Conservation (phyloP, 2,797 vertebrate species). For the Melanotaenia pygmaea region DNA sequence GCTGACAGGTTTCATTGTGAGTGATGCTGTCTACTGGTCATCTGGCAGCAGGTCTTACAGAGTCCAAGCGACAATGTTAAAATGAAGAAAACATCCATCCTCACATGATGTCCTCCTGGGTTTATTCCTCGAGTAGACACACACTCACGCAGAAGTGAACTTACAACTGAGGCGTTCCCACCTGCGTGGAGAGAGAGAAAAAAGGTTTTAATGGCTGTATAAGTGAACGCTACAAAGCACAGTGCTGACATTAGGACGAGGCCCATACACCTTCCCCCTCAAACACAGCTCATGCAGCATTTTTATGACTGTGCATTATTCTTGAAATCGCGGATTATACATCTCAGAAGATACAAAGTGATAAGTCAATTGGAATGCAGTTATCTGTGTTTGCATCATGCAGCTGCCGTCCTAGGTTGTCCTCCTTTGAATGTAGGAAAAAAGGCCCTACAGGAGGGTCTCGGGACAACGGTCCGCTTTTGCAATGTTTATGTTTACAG, state of each 20-base stretch:
- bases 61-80: conserved; percentile 10
- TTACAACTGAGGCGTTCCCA: not conserved
- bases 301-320: not conserved
- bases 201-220: not conserved
- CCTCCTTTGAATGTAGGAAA: conserved; percentile 9
- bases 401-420: not conserved
- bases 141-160: not conserved
- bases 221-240: not conserved
- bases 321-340: rapidly evolving
- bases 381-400: not conserved
- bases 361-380: rapidly evolving
- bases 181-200: conserved; percentile 25
- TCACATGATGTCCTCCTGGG: conserved; percentile 7
- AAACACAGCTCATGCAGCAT: conserved; percentile 9
- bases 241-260: conserved; percentile 16
- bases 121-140: not conserved
- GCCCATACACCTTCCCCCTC: conserved; percentile 55
- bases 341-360: rapidly evolving
- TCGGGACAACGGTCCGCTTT: conserved; percentile 45
- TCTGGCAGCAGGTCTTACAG: conserved; percentile 39
- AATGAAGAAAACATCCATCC: conserved; percentile 32
- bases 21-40: conserved; percentile 35
- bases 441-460: conserved; percentile 61
- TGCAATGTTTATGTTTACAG: conserved; percentile 23
- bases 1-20: conserved; percentile 71